Evolutionary conservation across 2,113 vertebrate genomes (phyloP).

Genomic region (Gracilinanus agilis): DNA sequence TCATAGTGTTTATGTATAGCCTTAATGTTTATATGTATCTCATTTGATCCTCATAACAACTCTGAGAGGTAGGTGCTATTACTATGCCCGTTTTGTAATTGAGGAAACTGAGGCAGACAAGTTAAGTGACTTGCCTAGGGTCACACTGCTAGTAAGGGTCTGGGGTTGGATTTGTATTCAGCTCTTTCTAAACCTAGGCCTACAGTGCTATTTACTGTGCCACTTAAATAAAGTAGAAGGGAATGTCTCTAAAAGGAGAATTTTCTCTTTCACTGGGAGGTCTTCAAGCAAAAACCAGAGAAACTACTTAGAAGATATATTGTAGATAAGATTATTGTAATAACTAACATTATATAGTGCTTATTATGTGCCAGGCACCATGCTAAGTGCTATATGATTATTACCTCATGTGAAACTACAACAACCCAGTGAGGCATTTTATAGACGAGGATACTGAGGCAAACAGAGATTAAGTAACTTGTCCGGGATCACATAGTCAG

Average conservation of each 20-base stretch:
- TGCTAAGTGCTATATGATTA: neutral
- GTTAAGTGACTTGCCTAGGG: neutral
- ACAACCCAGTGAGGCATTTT: neutral
- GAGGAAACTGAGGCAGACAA: neutral
- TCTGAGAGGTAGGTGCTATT: neutral
- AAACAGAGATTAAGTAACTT: neutral
- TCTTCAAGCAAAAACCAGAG: neutral
- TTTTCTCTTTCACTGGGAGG: neutral
- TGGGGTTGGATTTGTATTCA: neutral
- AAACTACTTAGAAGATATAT: neutral
- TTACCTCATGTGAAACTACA: neutral
- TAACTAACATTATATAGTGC: neutral
- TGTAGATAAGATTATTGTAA: neutral
- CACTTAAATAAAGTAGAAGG: neutral
- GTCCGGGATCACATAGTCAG: neutral
- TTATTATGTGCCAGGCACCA: neutral
- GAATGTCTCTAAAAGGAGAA: neutral
- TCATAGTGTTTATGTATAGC: neutral
- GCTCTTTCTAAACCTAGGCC: neutral
- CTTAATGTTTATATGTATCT: neutral
- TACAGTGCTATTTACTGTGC: neutral
- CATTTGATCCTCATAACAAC: neutral
- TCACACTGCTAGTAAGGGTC: neutral
- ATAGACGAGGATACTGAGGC: neutral
- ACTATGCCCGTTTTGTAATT: neutral